A percentile compares a stretch with the other conserved stretches of the same genome.
Evolutionary conservation across 2,888 invertebrate genomes (phyloP).

Genomic region (Dromius quadrimaculatus): DNA sequence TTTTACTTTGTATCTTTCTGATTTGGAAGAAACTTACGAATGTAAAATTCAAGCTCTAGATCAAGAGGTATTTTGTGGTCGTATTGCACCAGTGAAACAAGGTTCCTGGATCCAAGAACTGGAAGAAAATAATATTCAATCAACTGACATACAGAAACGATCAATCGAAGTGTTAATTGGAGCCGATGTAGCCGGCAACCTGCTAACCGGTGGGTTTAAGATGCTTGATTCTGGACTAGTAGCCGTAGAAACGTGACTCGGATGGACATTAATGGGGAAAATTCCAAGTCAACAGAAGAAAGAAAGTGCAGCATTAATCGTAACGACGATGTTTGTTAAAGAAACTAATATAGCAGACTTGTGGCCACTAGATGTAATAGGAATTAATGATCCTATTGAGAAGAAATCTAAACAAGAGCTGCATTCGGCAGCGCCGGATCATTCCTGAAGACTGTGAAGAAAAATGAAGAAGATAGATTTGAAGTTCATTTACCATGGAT

Average conservation of each 20-base stretch:
- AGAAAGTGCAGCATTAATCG: constrained; percentile 7
- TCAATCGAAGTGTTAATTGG: constrained; percentile 52
- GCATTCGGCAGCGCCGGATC: background rate
- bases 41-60: constrained; percentile 27
- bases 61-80: constrained; percentile 14
- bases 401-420: constrained; percentile 5
- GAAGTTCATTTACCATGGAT: constrained; percentile 51
- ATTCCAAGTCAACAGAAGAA: background rate
- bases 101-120: background rate
- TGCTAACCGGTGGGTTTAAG: constrained; percentile 50
- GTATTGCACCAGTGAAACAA: background rate
- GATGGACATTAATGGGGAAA: constrained; percentile 54
- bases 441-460: background rate
- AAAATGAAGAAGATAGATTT: constrained; percentile 29
- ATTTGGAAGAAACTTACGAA: background rate
- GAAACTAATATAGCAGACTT: constrained; percentile 19
- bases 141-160: constrained; percentile 10
- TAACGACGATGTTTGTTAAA: constrained; percentile 43
- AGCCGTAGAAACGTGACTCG: constrained; percentile 53
- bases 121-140: background rate
- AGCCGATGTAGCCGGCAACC: constrained; percentile 51
- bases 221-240: constrained; percentile 49
- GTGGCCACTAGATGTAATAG: constrained; percentile 13
- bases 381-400: constrained; percentile 17
- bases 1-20: too few relatives aligned